Percentiles rank a stretch among this genome's conserved stretches.
Evolutionary conservation across 2,797 vertebrate species (phyloP).

Genomic region (Pogoniulus pusillus): DNA sequence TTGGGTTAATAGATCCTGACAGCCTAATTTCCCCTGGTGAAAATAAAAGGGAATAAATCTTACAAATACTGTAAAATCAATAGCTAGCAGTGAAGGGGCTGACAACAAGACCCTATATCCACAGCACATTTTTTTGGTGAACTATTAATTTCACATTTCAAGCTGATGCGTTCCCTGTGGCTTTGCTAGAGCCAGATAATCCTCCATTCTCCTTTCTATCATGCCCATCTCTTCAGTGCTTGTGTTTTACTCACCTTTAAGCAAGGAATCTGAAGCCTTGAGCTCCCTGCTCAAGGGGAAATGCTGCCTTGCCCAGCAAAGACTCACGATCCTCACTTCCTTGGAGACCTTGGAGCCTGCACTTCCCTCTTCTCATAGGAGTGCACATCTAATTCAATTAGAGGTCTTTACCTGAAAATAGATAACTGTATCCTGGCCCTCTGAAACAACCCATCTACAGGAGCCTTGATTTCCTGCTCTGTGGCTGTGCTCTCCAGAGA

Average conservation of each 20-base stretch:
- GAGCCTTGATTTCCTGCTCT: background rate
- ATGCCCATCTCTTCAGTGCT: background rate
- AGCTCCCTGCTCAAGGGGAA: background rate
- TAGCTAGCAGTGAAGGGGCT: slow-evolving; percentile 60
- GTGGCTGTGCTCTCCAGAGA: background rate
- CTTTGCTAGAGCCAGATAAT: slow-evolving; percentile 35
- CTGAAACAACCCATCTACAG: background rate
- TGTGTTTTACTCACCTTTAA: background rate
- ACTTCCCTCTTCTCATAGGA: background rate
- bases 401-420: background rate
- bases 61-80: slow-evolving; percentile 73
- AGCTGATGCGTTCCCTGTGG: background rate
- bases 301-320: background rate
- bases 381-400: background rate
- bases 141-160: slow-evolving; percentile 44
- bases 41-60: slow-evolving; percentile 73
- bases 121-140: slow-evolving; percentile 11
- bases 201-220: background rate
- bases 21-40: slow-evolving; percentile 72
- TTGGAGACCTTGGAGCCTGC: background rate
- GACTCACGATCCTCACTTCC: background rate
- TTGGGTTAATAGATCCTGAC: slow-evolving; percentile 69
- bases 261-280: background rate
- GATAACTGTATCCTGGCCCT: background rate
- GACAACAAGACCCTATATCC: slow-evolving; percentile 50